Evolutionary conservation across 2,797 vertebrate species (phyloP), one percentile per base, ranked within the genome.

Genomic region (Sebastes dallii): DNA sequence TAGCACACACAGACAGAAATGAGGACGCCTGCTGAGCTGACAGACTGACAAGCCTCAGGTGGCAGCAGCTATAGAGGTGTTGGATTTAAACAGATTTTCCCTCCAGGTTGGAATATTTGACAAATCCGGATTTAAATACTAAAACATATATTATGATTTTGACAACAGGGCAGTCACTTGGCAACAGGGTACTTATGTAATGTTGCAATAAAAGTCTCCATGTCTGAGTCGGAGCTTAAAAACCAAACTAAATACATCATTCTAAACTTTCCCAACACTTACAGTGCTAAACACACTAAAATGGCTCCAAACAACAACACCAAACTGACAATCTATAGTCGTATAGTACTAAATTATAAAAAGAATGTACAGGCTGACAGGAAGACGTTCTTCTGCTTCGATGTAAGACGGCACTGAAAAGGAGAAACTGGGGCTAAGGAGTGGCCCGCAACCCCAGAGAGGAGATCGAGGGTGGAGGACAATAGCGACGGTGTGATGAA

Each of bases 341-440:
- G 7, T 29, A 67, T 22, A 34, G 29, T 24, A 61, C 11, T 55
- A 39, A 59, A 62, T 9, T 20, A 65, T 12, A 52, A 54, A 60
- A 52, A 16, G 11, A 56, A 66, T n/a, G 52, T 8, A 61, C 18
- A 29, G 27, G 29, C 1, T 72, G 61, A 68, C 25, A 61, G 50
- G 46, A 73, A 72, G 78, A n/a, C 6, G 61, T 11, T 69, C 27
- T 80, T 58, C 9, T 25, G 58, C 66, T 22, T 71, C 18, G 0
- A 13, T 34, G 25, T 66, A 12, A 73, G 22, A 12, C 1, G 3
- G 68, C 20, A 12, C 24, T 82, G 75, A 73, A 83, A 78, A 79
- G 60, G 78, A 76, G 46, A 86, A 88, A 83, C 39, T 80, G 71
- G 75, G 80, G 32, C 76, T 58, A 46, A 85, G 90, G 92, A 91